These are phyloP conservation scores for Amphimallon solstitiale DNA, from an alignment of 2,888 invertebrate genomes.

Conservation along the genomic window DNA sequence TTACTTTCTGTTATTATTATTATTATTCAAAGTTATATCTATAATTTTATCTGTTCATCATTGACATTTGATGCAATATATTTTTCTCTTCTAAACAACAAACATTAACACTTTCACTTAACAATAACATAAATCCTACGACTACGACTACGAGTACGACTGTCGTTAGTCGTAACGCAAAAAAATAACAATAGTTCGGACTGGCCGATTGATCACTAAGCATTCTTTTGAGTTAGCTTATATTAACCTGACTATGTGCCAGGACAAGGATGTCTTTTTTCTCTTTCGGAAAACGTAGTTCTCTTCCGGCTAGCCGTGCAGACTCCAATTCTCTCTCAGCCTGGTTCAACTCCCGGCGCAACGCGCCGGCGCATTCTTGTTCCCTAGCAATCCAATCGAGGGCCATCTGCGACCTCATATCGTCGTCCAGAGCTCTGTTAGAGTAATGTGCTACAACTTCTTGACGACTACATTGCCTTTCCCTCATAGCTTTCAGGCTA, in stretches of 20 bases:
- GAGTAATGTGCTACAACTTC: slow-evolving; percentile 95
- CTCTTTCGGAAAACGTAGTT: slow-evolving; percentile 93
- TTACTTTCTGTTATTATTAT: background rate
- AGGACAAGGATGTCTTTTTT: slow-evolving; percentile 93
- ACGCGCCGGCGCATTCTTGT: slow-evolving; percentile 78
- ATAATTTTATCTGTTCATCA: slow-evolving; percentile 10
- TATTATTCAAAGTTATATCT: background rate
- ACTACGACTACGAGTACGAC: no score
- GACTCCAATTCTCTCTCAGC: slow-evolving; percentile 89
- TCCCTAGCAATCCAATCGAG: slow-evolving; percentile 92
- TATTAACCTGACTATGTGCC: slow-evolving; percentile 83
- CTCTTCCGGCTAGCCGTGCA: slow-evolving; percentile 87
- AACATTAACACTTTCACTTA: slow-evolving; percentile 47
- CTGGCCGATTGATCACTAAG: slow-evolving; percentile 48
- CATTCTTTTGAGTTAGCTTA: slow-evolving; percentile 54
- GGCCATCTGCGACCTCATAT: slow-evolving; percentile 96
- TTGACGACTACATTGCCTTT: slow-evolving; percentile 89
- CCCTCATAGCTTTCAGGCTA: slow-evolving; percentile 94
- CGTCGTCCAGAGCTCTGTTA: slow-evolving; percentile 90
- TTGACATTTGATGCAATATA: slow-evolving; percentile 9
- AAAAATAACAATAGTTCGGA: slow-evolving; percentile 41
- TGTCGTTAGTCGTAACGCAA: background rate
- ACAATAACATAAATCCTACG: slow-evolving; percentile 36
- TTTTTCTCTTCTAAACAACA: slow-evolving; percentile 46
- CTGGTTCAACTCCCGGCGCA: slow-evolving; percentile 82